Base-by-base conservation (phyloP, 2,113 vertebrate species). In the Perccottus glenii region DNA sequence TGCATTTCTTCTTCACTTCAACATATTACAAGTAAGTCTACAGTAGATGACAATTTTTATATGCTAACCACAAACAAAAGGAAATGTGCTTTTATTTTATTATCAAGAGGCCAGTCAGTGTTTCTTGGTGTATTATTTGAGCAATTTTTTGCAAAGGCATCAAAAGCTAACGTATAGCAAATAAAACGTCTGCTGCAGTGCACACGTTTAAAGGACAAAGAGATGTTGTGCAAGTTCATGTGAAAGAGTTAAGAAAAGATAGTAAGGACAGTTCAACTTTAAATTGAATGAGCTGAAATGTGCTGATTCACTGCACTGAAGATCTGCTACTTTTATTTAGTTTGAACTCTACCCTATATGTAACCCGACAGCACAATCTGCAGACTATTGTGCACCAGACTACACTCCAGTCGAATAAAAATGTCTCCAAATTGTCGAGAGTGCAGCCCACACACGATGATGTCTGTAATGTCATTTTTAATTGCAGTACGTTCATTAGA, bases 281-380 rank as follows among this genome's bases (percentile, higher is more conserved):
- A 65, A 74, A 83, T 58, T 61, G 76, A 51, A 79, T 73, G 63
- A 71, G 52, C 60, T 80, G 32, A 66, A 72, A 69, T 64, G 35
- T 78, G 80, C 74, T 70, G 71, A 75, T 77, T 83, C 70, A 77
- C 53, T 71, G 16, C 0, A 32, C 36, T 51, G 51, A 61, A 69
- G 75, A 77, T 67, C 42, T 69, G 11, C 48, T 57, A 43, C 58
- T 75, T 81, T 64, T 68, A 62, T 73, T 70, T 51, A 44, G 43
- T 48, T 33, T 63, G 64, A 77, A 67, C 60, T 52, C 16, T 51
- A 43, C 1, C 19, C 45, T 16, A 27, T 10, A 62, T 69, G 57
- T 59, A 73, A 51, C 70, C 74, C 66, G 62, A 66, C 70, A 47
- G 60, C 44, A 57, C 62, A 47, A 14, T 60, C 63, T 79, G 53